phyloP scores from a whole-genome alignment of 2,888 invertebrate genomes.

The Diploptera punctata region DNA sequence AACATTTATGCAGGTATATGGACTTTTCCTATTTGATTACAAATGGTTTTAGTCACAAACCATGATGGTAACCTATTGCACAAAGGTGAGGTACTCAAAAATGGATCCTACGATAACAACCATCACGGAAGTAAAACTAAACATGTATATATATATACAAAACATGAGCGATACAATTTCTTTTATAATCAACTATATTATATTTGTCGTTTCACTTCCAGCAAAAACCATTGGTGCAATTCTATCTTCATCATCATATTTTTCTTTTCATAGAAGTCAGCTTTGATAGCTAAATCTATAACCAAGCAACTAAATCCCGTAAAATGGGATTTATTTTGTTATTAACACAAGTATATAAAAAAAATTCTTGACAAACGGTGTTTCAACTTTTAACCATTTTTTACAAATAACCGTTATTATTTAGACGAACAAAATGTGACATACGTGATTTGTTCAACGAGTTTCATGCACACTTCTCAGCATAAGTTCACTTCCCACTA shows the following conservation, averaged over 20 bases:
- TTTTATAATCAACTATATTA: background rate
- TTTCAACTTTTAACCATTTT: background rate
- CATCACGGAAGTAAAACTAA: background rate
- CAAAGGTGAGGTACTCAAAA: background rate
- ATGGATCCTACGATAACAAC: background rate
- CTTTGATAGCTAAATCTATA: background rate
- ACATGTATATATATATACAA: constrained; percentile 19
- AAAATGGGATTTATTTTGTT: constrained; percentile 14
- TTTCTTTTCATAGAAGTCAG: background rate
- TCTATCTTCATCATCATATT: background rate
- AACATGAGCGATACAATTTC: constrained; percentile 27
- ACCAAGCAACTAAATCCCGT: constrained; percentile 23
- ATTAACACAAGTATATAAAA: constrained; percentile 28
- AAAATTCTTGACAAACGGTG: constrained; percentile 1
- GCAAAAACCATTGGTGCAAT: background rate
- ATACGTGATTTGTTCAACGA: constrained; percentile 2
- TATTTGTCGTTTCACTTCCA: constrained; percentile 8
- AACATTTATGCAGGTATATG: background rate
- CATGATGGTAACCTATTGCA: background rate
- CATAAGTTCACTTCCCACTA: background rate
- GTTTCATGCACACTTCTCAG: constrained; percentile 28
- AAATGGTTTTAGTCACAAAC: background rate
- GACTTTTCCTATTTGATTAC: background rate
- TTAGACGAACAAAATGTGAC: constrained; percentile 4
- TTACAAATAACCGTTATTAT: background rate